phyloP scores from a whole-genome alignment of 37 sponge, comb jelly and placozoan species.

The Aplysina aerophoba region DNA sequence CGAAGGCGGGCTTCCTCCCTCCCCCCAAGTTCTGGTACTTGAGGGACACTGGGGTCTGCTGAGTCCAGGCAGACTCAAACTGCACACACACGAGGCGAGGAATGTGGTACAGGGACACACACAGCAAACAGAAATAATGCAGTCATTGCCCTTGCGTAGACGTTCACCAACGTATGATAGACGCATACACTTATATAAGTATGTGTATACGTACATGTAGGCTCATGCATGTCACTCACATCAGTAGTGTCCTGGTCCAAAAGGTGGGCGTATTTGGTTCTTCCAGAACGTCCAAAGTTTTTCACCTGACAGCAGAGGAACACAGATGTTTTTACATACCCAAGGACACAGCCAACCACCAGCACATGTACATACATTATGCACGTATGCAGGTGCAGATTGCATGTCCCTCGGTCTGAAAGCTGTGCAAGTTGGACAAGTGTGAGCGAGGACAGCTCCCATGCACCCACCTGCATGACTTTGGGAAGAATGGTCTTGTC shows the following conservation, averaged over 20 bases:
- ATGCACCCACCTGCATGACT: conserved; percentile 89
- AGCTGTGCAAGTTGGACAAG: neutral
- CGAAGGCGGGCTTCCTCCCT: conserved; percentile 80
- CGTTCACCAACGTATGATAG: neutral
- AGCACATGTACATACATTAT: too few species aligned
- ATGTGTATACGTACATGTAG: neutral
- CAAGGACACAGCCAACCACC: too few species aligned
- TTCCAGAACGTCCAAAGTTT: conserved; percentile 96
- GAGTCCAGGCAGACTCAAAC: conserved; percentile 89
- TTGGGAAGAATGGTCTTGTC: conserved; percentile 98
- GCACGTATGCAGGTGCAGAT: too few species aligned
- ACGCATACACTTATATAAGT: neutral
- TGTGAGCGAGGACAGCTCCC: neutral
- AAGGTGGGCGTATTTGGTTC: conserved; percentile 98
- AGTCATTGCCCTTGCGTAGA: neutral
- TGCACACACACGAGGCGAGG: neutral
- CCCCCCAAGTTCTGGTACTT: conserved; percentile 89
- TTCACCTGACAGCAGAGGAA: conserved; percentile 75
- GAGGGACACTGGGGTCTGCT: conserved; percentile 71
- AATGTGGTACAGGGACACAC: too few species aligned
- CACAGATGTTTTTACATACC: too few species aligned
- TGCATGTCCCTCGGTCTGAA: too few species aligned
- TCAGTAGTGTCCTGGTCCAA: conserved; percentile 98
- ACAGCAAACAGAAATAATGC: too few species aligned
- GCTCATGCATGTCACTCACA: conserved; percentile 38